Conservation (phyloP, 2,797 vertebrate genomes). For the Caiman crocodilus region DNA sequence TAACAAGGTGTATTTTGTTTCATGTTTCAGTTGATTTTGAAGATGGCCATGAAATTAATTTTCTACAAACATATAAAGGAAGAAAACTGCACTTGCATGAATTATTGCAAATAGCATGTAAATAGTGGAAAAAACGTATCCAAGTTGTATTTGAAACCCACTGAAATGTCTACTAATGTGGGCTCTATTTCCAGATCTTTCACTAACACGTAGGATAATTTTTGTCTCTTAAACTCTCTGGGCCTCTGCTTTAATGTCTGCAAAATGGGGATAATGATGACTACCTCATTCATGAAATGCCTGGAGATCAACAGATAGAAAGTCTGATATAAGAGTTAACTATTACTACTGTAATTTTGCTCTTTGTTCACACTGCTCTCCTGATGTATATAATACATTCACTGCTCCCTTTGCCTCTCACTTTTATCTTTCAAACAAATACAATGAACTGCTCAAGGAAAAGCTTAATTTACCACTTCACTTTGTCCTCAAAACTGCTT, state of each 20-base stretch:
- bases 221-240: background rate
- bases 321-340: background rate
- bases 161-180: background rate
- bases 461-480: background rate
- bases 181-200: background rate
- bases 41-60: background rate
- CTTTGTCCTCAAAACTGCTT: background rate
- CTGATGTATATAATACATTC: background rate
- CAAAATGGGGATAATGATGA: background rate
- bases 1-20: background rate
- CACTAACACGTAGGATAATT: background rate
- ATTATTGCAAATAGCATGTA: background rate
- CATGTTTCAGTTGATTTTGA: background rate
- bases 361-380: background rate
- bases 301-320: background rate
- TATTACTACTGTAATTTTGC: background rate
- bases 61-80: background rate
- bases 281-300: background rate
- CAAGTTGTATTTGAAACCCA: background rate
- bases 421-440: background rate
- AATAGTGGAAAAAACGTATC: background rate
- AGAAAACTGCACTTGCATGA: background rate
- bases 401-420: background rate
- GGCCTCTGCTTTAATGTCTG: background rate
- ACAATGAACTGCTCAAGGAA: background rate